Evolutionary conservation across 2,888 invertebrate species (phyloP).

Genomic region (Lasioglossum morio): DNA sequence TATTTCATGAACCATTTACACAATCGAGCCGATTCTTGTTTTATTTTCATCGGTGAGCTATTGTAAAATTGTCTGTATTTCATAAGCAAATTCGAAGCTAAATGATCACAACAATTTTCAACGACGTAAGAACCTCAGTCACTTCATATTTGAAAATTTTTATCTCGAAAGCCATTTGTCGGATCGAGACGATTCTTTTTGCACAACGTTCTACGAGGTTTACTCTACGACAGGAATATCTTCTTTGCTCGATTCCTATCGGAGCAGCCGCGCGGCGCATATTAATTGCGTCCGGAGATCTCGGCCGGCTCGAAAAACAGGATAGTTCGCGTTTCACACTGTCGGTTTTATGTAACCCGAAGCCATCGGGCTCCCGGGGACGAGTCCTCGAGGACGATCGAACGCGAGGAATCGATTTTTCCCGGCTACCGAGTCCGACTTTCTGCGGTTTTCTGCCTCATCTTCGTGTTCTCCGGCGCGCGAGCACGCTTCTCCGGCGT

Average conservation of each 20-base stretch:
- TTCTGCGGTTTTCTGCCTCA: constrained; percentile 35
- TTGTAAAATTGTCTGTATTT: too few species aligned
- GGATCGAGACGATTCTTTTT: not conserved
- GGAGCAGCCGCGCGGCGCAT: not conserved
- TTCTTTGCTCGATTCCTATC: not conserved
- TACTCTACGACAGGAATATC: not conserved
- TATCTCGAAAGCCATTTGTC: not conserved
- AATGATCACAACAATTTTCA: too few species aligned
- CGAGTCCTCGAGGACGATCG: constrained; percentile 21
- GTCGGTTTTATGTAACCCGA: constrained; percentile 30
- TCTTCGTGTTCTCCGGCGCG: constrained; percentile 7
- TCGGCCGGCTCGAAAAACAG: not conserved
- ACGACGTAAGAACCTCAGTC: too few species aligned
- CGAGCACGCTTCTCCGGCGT: constrained; percentile 49
- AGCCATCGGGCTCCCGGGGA: not conserved
- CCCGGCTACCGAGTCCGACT: not conserved
- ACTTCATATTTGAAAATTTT: not conserved
- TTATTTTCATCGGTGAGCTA: not conserved
- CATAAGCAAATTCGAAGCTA: too few species aligned
- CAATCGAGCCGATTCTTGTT: not conserved
- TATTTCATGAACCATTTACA: not conserved
- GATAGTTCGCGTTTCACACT: constrained; percentile 9
- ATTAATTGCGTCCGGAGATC: constrained; percentile 2
- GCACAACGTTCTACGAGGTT: not conserved
- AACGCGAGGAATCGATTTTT: constrained; percentile 29